Conservation (phyloP, 2,113 vertebrate genomes). For the Limnothrissa miodon region DNA sequence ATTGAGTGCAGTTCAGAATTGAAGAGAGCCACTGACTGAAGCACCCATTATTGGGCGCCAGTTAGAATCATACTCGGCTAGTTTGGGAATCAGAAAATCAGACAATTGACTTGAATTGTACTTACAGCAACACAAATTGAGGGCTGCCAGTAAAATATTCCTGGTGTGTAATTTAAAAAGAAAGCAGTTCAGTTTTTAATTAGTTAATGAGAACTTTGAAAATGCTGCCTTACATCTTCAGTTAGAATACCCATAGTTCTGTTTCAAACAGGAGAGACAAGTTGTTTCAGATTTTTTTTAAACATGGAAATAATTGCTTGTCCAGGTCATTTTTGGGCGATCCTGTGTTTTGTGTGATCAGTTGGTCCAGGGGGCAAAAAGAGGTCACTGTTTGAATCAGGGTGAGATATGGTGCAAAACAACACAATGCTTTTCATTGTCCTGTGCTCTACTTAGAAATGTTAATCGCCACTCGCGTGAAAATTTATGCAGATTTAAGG, state of each 20-base stretch:
- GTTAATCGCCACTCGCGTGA: not conserved
- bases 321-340: not conserved
- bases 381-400: conserved; percentile 17
- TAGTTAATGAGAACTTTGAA: not conserved
- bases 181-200: not conserved
- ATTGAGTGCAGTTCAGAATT: too few relatives aligned
- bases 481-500: conserved; percentile 33
- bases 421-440: conserved; percentile 18
- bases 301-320: not conserved
- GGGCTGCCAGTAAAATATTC: not conserved
- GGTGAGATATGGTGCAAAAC: not conserved
- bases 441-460: not conserved
- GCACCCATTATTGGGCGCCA: too few relatives aligned
- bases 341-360: not conserved
- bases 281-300: too few relatives aligned
- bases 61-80: too few relatives aligned
- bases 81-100: not conserved
- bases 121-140: not conserved
- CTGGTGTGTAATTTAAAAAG: not conserved
- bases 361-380: not conserved
- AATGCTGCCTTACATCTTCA: not conserved
- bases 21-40: too few relatives aligned
- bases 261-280: too few relatives aligned
- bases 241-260: not conserved
- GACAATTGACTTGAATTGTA: not conserved